These are phyloP conservation scores for Penaeus indicus DNA, from an alignment of 1,140 invertebrate species.

Conservation along the genomic window DNA sequence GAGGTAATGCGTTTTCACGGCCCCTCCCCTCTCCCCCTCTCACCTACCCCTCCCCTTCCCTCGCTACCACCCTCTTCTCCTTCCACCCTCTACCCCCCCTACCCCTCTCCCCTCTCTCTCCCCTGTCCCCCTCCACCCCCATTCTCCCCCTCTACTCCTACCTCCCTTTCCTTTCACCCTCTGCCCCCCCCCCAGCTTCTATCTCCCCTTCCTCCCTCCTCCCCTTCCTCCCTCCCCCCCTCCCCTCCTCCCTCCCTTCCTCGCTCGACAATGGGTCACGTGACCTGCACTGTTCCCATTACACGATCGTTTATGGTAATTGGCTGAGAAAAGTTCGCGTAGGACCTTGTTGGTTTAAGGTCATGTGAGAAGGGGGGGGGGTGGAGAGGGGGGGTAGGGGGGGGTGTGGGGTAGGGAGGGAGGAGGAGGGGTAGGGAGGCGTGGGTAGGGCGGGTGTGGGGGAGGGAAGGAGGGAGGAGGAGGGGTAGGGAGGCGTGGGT, in stretches of 20 bases:
- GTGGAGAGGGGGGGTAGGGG: background rate
- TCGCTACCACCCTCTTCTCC: background rate
- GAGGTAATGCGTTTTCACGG: background rate
- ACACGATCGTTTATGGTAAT: too few relatives aligned
- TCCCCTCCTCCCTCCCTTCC: too few relatives aligned
- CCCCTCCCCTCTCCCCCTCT: background rate
- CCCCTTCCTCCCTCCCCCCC: too few relatives aligned
- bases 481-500: background rate
- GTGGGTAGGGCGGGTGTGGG: background rate
- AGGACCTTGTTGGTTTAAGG: background rate
- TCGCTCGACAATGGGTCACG: too few relatives aligned
- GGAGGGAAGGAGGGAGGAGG: slow-evolving; percentile 7
- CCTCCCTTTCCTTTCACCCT: too few relatives aligned
- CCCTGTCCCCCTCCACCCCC: background rate
- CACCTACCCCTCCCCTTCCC: background rate
- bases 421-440: background rate
- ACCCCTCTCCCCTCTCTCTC: slow-evolving; percentile 1
- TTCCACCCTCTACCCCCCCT: background rate
- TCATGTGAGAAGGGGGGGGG: background rate
- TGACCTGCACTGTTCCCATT: too few relatives aligned
- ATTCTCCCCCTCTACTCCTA: background rate
- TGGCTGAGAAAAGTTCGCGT: background rate
- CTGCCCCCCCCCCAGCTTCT: too few relatives aligned
- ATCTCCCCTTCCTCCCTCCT: too few relatives aligned
- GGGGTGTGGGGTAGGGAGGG: too few relatives aligned